Evolutionary conservation across 2,888 invertebrate genomes (phyloP), one percentile per base, ranked within the genome.

Genomic region (Trachelus iudaicus): DNA sequence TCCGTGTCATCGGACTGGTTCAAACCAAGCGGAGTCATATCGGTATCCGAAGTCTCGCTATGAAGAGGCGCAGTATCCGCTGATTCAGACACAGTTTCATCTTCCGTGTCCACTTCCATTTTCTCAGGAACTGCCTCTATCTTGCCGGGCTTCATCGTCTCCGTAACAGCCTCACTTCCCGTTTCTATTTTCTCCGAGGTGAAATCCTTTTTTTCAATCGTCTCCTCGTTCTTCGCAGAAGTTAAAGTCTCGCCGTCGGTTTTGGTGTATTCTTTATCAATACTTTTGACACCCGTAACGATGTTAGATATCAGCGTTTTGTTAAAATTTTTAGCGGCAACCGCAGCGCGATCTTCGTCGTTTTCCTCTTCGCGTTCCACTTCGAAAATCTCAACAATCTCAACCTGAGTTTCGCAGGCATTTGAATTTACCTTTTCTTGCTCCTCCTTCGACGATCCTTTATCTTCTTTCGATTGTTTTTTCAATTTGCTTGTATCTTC

Each of bases 351-450:
- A 34, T 77, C 31, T 9, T 77, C 75, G 31, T 31, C 35, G 13
- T 31, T 31, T 40, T 33, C 75, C 15, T 86, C 86, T 69, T 88
- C 87, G 30, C 84, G 87, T 69, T 89, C 89, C 75, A 88, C 87
- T 83, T 91, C 87, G 69, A 90, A 84, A 81, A 89, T 89, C 81
- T 91, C 89, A 69, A 90, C 86, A 33, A 89, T 90, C 78, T 90
- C 87, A 4, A 89, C 80, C 76, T 89, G 83, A 35, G 85, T 86
- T 79, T 88, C 87, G 56, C 78, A 81, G 30, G 80, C 69, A 73
- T 80, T 82, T 69, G 68, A 73, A 34, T 77, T 56, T 13, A 76
- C 33, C 73, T 80, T 79, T 79, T 77, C 71, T 75, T 73, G 35
- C 30, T 76, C 71, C 69, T 75, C 56, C 30, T 23, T 23, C 2